A percentile compares a stretch with the other conserved stretches of the same genome.
Evolutionary conservation across 2,888 invertebrate species (phyloP).

Genomic region (Herminia tarsipennalis): DNA sequence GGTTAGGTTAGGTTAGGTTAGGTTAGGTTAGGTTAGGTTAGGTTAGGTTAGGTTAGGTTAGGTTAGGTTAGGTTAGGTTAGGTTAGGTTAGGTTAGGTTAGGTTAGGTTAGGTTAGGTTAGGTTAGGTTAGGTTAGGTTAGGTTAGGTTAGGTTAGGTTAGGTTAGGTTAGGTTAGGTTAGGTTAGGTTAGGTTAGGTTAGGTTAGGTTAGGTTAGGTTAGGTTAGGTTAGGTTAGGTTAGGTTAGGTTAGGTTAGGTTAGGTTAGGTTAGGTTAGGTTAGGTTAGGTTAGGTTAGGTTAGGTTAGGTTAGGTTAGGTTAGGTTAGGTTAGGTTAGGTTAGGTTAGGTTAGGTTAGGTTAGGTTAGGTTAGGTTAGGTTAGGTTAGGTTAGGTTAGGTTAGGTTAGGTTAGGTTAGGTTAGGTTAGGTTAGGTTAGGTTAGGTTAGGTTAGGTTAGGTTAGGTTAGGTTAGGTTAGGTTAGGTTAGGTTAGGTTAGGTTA

Average conservation of each 20-base stretch:
- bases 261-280: background rate
- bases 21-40: background rate
- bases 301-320: background rate
- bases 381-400: background rate
- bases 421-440: constrained; percentile 4
- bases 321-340: background rate
- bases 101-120: too few species aligned
- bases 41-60: background rate
- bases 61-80: background rate
- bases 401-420: constrained; percentile 2
- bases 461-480: too few species aligned
- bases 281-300: background rate
- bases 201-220: background rate
- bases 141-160: too few species aligned
- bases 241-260: background rate
- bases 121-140: too few species aligned
- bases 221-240: background rate
- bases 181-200: too few species aligned
- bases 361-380: background rate
- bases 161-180: too few species aligned
- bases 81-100: background rate
- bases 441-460: too few species aligned
- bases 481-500: too few species aligned
- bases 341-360: background rate
- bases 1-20: background rate